phyloP scores from a whole-genome alignment of 2,797 vertebrate genomes.

The Neomorphus geoffroyi region DNA sequence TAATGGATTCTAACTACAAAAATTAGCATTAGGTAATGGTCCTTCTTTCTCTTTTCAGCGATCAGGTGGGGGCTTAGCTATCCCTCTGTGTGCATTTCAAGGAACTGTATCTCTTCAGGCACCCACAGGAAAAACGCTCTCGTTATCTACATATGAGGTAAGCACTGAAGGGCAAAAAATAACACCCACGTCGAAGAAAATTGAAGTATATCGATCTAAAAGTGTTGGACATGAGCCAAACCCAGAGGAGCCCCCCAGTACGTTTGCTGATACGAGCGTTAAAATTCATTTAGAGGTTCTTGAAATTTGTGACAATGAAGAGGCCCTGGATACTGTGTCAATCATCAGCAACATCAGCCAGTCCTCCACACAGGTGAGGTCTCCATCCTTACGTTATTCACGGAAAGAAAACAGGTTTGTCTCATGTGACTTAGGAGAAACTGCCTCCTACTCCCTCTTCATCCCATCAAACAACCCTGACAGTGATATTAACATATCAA shows the following conservation, averaged over 20 bases:
- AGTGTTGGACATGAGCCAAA: conserved; percentile 96
- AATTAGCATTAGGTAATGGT: not conserved
- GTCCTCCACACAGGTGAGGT: conserved; percentile 91
- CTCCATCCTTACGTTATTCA: conserved; percentile 94
- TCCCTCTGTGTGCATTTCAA: conserved; percentile 95
- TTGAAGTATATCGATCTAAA: conserved; percentile 96
- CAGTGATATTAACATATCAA: conserved; percentile 91
- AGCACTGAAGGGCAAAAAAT: conserved; percentile 93
- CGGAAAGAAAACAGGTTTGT: conserved; percentile 95
- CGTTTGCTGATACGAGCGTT: conserved; percentile 87
- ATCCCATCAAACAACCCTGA: conserved; percentile 87
- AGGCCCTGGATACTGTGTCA: conserved; percentile 96
- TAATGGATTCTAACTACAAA: not conserved
- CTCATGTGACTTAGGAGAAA: conserved; percentile 94
- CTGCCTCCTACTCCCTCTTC: conserved; percentile 93
- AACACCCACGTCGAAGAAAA: conserved; percentile 86
- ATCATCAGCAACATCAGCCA: conserved; percentile 99
- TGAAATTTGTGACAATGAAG: conserved; percentile 95
- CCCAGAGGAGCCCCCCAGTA: conserved; percentile 78
- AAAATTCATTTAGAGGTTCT: conserved; percentile 98
- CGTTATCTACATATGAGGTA: conserved; percentile 96
- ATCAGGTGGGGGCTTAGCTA: conserved; percentile 84
- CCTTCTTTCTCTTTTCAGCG: conserved; percentile 76
- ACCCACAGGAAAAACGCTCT: conserved; percentile 93
- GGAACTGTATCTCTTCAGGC: conserved; percentile 95